phyloP scores from a whole-genome alignment of 2,113 vertebrate species.

The Phrynosoma blainvillii region DNA sequence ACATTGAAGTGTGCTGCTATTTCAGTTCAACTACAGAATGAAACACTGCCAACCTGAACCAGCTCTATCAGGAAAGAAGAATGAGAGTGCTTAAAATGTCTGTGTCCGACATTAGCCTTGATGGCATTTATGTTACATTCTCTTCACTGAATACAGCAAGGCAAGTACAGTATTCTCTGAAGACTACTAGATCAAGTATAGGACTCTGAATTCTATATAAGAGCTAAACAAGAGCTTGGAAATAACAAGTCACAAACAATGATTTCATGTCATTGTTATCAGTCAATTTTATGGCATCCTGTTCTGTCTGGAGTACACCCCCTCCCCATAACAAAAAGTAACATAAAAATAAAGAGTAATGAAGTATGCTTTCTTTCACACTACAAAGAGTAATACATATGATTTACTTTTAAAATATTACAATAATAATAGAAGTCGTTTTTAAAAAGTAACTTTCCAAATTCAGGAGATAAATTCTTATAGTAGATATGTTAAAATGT shows the following conservation, averaged over 20 bases:
- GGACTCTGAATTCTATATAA: neutral
- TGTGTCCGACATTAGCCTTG: neutral
- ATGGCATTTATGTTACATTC: neutral
- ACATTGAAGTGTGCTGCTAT: neutral
- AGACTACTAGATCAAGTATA: neutral
- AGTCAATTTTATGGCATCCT: too few species aligned
- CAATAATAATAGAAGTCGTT: too few species aligned
- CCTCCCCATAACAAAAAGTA: too few species aligned
- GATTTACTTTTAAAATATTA: too few species aligned
- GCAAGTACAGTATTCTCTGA: neutral
- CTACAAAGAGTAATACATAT: too few species aligned
- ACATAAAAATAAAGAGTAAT: too few species aligned
- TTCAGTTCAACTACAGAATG: neutral
- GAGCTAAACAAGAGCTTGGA: neutral
- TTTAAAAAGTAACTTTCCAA: too few species aligned
- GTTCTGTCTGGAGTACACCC: too few species aligned
- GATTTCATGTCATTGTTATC: too few species aligned
- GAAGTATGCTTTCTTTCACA: too few species aligned
- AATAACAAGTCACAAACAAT: too few species aligned
- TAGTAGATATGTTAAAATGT: neutral
- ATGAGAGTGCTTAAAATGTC: neutral
- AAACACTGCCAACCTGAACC: neutral
- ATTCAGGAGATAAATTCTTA: neutral
- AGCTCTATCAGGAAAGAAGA: conserved; percentile 7
- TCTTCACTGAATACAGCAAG: neutral